Percentiles rank a stretch among this genome's conserved stretches.
Evolutionary conservation across 1,140 invertebrate species (phyloP).

Genomic region (Ephestia elutella): DNA sequence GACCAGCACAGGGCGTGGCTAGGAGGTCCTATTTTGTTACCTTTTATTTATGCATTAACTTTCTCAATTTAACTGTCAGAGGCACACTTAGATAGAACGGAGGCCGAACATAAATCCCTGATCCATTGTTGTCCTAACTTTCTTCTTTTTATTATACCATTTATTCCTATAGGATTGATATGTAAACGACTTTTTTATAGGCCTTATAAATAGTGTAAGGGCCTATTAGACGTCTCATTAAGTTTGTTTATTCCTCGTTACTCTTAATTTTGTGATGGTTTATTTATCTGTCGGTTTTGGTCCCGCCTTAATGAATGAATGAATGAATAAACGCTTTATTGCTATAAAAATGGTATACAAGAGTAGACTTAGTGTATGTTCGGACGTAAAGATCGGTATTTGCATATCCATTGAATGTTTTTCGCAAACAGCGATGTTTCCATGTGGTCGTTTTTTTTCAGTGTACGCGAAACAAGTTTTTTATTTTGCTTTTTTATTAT

Average conservation of each 20-base stretch:
- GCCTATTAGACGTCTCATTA: constrained; percentile 43
- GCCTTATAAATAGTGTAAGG: constrained; percentile 30
- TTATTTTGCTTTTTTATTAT: background rate
- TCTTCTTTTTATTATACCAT: constrained; percentile 21
- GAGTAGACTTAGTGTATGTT: too few relatives aligned
- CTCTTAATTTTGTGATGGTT: constrained; percentile 16
- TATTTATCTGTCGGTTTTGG: constrained; percentile 19
- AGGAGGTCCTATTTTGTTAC: constrained; percentile 46
- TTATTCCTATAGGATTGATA: constrained; percentile 36
- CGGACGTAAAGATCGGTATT: constrained; percentile 36
- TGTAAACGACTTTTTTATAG: constrained; percentile 36
- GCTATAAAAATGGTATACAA: too few relatives aligned
- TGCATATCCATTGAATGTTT: constrained; percentile 42
- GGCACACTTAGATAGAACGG: constrained; percentile 31
- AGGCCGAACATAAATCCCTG: constrained; percentile 32
- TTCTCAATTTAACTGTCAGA: constrained; percentile 60
- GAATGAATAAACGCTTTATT: too few relatives aligned
- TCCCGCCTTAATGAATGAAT: constrained; percentile 6
- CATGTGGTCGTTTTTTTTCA: background rate
- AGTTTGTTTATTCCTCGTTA: constrained; percentile 22
- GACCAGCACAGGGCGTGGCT: constrained; percentile 1
- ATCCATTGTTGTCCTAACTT: constrained; percentile 29
- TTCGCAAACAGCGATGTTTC: constrained; percentile 15
- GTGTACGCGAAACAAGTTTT: background rate
- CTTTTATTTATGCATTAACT: constrained; percentile 69